Percentiles rank a stretch among this genome's conserved stretches.
phyloP scores from a whole-genome alignment of 2,113 vertebrate species.

The Callorhinus ursinus region DNA sequence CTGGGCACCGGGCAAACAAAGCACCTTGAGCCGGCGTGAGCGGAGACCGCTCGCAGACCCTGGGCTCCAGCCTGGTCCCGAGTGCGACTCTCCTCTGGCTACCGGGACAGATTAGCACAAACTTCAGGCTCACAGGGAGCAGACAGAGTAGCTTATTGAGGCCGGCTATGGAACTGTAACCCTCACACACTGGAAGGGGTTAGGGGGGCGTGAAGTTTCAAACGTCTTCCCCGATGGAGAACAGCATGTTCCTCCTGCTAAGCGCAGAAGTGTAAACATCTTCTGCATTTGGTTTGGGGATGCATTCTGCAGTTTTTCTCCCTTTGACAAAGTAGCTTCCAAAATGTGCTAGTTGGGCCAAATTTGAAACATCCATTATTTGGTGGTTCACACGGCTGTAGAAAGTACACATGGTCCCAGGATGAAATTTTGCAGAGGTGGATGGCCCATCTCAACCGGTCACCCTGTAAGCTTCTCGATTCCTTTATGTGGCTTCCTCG shows the following conservation, averaged over 20 bases:
- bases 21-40: fast-evolving
- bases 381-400: fast-evolving
- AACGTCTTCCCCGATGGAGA: too few species aligned
- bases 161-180: fast-evolving
- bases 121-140: fast-evolving
- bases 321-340: neutral
- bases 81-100: fast-evolving
- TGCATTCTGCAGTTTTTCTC: neutral
- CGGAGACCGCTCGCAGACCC: fast-evolving
- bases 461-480: fast-evolving
- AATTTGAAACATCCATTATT: fast-evolving
- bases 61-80: neutral
- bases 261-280: fast-evolving
- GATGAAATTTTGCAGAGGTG: neutral
- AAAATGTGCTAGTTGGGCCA: fast-evolving
- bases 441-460: fast-evolving
- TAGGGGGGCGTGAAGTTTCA: too few species aligned
- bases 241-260: fast-evolving
- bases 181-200: fast-evolving
- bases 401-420: neutral
- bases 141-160: fast-evolving
- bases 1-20: fast-evolving
- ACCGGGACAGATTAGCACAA: fast-evolving
- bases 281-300: fast-evolving
- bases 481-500: neutral